Percentiles rank a stretch among this genome's conserved stretches.
Conservation (phyloP, 2,113 vertebrate species). For the Nicator chloris region DNA sequence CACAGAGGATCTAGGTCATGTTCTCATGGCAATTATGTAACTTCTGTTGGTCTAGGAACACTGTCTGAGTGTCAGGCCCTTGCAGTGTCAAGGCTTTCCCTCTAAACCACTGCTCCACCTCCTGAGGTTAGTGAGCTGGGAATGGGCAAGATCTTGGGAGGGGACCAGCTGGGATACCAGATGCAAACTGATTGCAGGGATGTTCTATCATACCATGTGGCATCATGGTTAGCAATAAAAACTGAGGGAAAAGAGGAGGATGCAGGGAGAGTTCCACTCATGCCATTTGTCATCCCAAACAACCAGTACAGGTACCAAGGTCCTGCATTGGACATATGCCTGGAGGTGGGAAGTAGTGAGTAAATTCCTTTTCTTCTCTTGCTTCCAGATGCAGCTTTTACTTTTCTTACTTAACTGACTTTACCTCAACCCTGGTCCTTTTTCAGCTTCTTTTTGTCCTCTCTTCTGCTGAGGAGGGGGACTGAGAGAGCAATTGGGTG, state of each 20-base stretch:
- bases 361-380: background rate
- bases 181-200: rapidly evolving
- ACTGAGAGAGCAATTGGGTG: background rate
- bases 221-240: background rate
- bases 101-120: background rate
- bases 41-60: background rate
- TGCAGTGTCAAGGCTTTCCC: background rate
- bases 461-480: background rate
- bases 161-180: background rate
- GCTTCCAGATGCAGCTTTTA: background rate
- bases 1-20: background rate
- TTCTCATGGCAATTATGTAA: background rate
- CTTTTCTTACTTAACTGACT: background rate
- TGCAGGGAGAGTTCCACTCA: background rate
- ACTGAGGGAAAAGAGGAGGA: background rate
- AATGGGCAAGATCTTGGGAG: background rate
- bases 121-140: background rate
- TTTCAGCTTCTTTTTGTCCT: background rate
- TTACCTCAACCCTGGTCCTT: background rate
- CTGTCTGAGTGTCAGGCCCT: background rate
- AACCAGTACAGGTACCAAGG: background rate
- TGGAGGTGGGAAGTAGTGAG: background rate
- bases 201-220: rapidly evolving
- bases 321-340: background rate
- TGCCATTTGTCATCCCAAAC: background rate